Evolutionary conservation across 2,888 invertebrate genomes (phyloP).

Genomic region (Temnothorax unifasciatus): DNA sequence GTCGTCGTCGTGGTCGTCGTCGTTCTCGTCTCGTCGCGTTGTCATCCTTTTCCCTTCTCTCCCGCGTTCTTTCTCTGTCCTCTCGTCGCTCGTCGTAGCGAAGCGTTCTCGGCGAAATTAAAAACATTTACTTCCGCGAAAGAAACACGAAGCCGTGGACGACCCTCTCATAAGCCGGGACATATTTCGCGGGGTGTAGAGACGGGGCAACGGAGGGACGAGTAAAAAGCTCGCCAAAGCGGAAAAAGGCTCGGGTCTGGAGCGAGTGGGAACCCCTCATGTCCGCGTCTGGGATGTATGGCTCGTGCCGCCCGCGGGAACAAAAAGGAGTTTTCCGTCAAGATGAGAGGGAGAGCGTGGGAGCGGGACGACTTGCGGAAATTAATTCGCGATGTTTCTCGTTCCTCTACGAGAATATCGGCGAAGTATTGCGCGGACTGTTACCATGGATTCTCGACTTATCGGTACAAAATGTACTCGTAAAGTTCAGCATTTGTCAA

Average conservation of each 20-base stretch:
- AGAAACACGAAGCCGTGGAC: constrained; percentile 70
- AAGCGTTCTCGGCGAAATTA: constrained; percentile 75
- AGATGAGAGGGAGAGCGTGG: constrained; percentile 58
- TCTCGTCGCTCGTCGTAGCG: constrained; percentile 44
- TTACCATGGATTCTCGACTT: constrained; percentile 20
- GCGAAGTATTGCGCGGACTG: constrained; percentile 19
- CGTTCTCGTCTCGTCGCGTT: constrained; percentile 53
- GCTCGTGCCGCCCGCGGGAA: constrained; percentile 57
- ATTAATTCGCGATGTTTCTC: constrained; percentile 67
- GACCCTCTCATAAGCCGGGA: constrained; percentile 77
- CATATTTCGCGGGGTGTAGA: constrained; percentile 73
- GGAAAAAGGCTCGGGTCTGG: constrained; percentile 40
- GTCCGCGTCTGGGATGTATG: constrained; percentile 66
- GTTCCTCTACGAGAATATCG: constrained; percentile 5
- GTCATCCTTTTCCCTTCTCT: constrained; percentile 44
- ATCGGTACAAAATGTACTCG: neutral
- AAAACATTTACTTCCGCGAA: constrained; percentile 78
- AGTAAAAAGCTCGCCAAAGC: constrained; percentile 66
- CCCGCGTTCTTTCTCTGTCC: neutral
- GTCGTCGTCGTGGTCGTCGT: constrained; percentile 41
- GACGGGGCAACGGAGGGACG: constrained; percentile 50
- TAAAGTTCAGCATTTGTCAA: neutral
- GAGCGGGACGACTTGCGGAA: constrained; percentile 56
- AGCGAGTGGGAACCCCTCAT: constrained; percentile 57
- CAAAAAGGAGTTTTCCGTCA: constrained; percentile 43